A percentile compares a stretch with the other conserved stretches of the same genome.
These are phyloP conservation scores for Drosophila repleta DNA, from an alignment of 1,140 invertebrate genomes.

Conservation along the genomic window DNA sequence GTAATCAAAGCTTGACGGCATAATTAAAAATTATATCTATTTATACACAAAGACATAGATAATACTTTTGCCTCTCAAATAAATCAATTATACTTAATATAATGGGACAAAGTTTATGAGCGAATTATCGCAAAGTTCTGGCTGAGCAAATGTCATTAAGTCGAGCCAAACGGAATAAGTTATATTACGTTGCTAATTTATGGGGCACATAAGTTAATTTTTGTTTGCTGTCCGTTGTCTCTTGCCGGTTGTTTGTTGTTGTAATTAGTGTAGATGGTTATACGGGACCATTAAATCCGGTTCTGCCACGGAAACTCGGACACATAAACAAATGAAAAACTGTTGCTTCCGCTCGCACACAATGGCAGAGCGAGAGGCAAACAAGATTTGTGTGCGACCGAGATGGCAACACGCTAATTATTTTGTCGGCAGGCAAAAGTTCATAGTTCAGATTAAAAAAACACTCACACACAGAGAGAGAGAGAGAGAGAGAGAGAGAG, in stretches of 20 bases:
- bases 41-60: not conserved
- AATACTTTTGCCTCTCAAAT: not conserved
- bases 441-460: slow-evolving; percentile 76
- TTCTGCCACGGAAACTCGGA: slow-evolving; percentile 49
- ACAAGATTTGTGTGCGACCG: slow-evolving; percentile 4
- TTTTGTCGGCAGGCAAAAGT: slow-evolving; percentile 78
- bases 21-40: too few species aligned
- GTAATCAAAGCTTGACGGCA: too few species aligned
- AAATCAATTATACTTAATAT: slow-evolving; percentile 13
- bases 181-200: slow-evolving; percentile 73
- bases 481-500: slow-evolving; percentile 14
- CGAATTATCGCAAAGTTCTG: slow-evolving; percentile 28
- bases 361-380: slow-evolving; percentile 11
- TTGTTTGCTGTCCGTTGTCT: slow-evolving; percentile 43
- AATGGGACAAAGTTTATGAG: slow-evolving; percentile 20
- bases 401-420: slow-evolving; percentile 67
- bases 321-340: slow-evolving; percentile 74
- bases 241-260: slow-evolving; percentile 72
- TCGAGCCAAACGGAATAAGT: slow-evolving; percentile 47
- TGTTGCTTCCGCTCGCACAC: slow-evolving; percentile 66
- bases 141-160: slow-evolving; percentile 16
- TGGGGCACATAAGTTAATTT: slow-evolving; percentile 81
- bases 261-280: slow-evolving; percentile 72
- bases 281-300: slow-evolving; percentile 70
- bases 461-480: slow-evolving; percentile 28